Base-by-base conservation (phyloP, 2,888 invertebrate species). In the Eupithecia pulchellata region DNA sequence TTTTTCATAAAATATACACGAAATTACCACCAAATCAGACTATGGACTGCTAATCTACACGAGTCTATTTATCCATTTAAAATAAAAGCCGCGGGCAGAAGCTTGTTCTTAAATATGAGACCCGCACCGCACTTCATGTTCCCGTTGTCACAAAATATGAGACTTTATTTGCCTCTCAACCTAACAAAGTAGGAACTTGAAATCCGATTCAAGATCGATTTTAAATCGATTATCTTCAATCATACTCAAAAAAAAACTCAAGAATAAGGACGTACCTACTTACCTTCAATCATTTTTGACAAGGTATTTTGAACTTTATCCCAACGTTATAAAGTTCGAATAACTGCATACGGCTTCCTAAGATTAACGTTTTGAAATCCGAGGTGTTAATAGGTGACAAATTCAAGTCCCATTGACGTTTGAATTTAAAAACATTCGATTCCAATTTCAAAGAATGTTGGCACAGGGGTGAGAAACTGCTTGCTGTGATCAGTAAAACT, bases 341-440 rank as follows among this genome's bases (percentile, higher is more conserved):
- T 27, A 5, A 4, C 27, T 60, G 30, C 32, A 8, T 57, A 25
- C 11, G 2, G n/a, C 20, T 67, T 52, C 76, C 70, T 67, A 79
- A 78, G 80, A 79, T 75, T 71, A 83, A 69, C 71, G 79, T 84
- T 86, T 85, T 82, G 85, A 80, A 89, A 87, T 81, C 76, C 75
- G 86, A 88, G 84, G 89, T 86, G 89, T 81, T 84, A 87, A 84
- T 61, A 61, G 61, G 80, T 81, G 86, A 90, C 90, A 88, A 77
- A 92, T 90, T 86, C 84, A 82, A 86, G 82, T 82, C 79, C 84
- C 84, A 86, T 89, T 91, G 85, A 84, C 77, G 85, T 79, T 81
- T 83, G 81, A 85, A 81, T 90, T 92, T 86, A 89, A 91, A 92
- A 93, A 92, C 92, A 91, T 90, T 87, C 86, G 91, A 87, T 87